Evolutionary conservation across 2,888 invertebrate genomes (phyloP).

Genomic region (Pheosia gnoma): DNA sequence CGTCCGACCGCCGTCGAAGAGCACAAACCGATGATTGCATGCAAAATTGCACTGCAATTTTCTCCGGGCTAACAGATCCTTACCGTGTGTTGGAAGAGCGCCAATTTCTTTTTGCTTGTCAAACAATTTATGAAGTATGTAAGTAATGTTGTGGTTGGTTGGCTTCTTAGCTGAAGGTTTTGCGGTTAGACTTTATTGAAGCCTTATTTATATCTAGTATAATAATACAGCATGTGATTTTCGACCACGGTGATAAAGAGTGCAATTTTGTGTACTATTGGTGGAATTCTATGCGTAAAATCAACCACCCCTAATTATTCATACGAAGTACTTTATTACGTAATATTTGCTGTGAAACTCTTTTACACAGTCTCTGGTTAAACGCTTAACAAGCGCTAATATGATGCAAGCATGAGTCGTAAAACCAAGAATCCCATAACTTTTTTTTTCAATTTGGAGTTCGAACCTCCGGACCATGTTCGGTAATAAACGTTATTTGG

Average conservation of each 20-base stretch:
- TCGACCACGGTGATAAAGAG: too few relatives aligned
- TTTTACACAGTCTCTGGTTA: not conserved
- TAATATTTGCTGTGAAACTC: too few relatives aligned
- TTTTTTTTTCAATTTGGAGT: constrained; percentile 29
- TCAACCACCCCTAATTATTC: too few relatives aligned
- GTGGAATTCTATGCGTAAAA: too few relatives aligned
- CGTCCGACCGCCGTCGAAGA: constrained; percentile 42
- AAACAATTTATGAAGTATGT: constrained; percentile 46
- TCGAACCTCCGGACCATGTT: constrained; percentile 23
- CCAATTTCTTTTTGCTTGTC: constrained; percentile 39
- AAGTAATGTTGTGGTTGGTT: constrained; percentile 19
- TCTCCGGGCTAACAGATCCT: constrained; percentile 50
- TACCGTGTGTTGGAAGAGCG: constrained; percentile 23
- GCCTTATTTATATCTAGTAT: not conserved
- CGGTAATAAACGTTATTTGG: constrained; percentile 49
- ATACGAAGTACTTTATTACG: too few relatives aligned
- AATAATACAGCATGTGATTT: too few relatives aligned
- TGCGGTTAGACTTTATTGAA: constrained; percentile 9
- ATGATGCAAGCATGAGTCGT: not conserved
- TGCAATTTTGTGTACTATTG: too few relatives aligned
- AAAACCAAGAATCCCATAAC: not conserved
- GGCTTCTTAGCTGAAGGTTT: constrained; percentile 16
- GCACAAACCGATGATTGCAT: constrained; percentile 55
- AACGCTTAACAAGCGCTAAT: not conserved
- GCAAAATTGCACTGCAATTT: constrained; percentile 70